Base-by-base conservation (phyloP, 2,888 invertebrate species). In the Chloromyia formosa region DNA sequence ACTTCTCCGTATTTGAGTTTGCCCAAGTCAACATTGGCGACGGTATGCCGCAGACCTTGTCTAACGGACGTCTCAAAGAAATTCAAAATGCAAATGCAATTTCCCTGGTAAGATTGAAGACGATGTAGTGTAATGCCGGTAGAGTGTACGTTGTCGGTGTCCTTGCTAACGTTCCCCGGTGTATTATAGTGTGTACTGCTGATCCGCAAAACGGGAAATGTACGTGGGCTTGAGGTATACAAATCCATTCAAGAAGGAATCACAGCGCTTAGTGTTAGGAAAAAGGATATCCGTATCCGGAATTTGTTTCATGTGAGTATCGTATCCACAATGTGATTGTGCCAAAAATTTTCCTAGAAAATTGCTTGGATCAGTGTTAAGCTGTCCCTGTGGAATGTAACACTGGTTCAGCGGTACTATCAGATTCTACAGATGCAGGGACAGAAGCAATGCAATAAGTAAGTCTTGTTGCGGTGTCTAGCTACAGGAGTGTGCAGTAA, bases 21-120 rank as follows among this genome's bases (percentile, higher is more conserved):
- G 9, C 62, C n/a, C 23, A 16, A 23, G 62, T 62, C 62, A 62
- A 62, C 40, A 16, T 62, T 40, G 62, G 62, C 40, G 62, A 62
- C 40, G 62, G 40, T 62, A 62, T 62, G 62, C 62, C 62, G 16
- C 62, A 62, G 62, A 62, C 62, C 40, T 62, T 35, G 40, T 40
- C 40, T 16, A 5, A 16, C 5, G 16, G 40, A 4, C 40, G 27
- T 62, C 18, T 62, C 18, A 14, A 62, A 62, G 62, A 62, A 40
- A 62, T 62, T 62, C 62, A 62, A 62, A 62, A 62, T 62, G 62
- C 62, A 62, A 62, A 62, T 62, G 62, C 62, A 62, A 62, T 62
- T 62, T 62, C 23, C 40, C 16, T 16, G 35, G 62, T 62, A 7
- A 16, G 27, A 62, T 62, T 62, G 40, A 14, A 40, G 62, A 35